These are phyloP conservation scores for Callospermophilus lateralis DNA, from an alignment of 2,113 vertebrate genomes.

Conservation along the genomic window DNA sequence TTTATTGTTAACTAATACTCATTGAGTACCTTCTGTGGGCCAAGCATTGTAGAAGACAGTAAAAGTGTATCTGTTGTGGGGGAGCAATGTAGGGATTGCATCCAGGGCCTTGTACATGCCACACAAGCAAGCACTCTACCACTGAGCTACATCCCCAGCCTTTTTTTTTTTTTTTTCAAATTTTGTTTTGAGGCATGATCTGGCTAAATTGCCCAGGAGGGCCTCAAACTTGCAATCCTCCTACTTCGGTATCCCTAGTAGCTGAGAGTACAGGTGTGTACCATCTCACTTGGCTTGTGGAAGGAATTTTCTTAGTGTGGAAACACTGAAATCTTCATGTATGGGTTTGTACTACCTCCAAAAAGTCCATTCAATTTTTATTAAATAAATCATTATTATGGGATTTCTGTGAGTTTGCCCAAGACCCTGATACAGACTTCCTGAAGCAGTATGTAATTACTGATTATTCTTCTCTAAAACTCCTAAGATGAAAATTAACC, in stretches of 20 bases:
- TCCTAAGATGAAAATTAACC: neutral
- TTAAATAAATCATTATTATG: conserved; percentile 55
- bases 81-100: neutral
- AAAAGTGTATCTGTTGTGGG: no score
- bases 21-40: neutral
- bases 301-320: conserved; percentile 45
- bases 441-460: conserved; percentile 25
- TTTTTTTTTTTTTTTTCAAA: neutral
- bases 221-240: neutral
- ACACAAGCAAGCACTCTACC: neutral
- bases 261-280: neutral
- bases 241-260: neutral
- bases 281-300: neutral
- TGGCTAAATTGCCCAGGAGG: neutral
- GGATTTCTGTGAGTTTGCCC: conserved; percentile 28
- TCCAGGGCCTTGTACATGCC: neutral
- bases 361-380: conserved; percentile 57
- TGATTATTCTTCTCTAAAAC: conserved; percentile 48
- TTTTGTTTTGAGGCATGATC: neutral
- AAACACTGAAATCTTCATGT: conserved; percentile 30
- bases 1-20: conserved; percentile 46
- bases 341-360: conserved; percentile 27
- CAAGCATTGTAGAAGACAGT: neutral
- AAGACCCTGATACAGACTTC: conserved; percentile 30
- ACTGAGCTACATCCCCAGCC: neutral